Evolutionary conservation across 2,797 vertebrate species (phyloP).

Genomic region (Clarias platycephalus): DNA sequence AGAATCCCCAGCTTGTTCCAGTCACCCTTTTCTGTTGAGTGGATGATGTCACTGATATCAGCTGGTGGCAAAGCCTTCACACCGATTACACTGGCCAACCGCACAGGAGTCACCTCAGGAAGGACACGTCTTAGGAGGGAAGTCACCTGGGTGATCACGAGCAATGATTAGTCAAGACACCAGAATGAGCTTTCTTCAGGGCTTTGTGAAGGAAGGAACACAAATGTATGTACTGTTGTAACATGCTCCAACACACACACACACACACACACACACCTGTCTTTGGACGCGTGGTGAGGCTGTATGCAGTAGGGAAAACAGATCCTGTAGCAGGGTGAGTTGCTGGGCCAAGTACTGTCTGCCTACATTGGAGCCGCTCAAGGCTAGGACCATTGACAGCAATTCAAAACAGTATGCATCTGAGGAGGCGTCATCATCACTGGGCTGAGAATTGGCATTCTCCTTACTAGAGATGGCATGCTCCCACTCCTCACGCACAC

Average conservation of each 20-base stretch:
- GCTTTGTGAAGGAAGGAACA: not conserved
- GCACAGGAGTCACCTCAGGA: conserved; percentile 93
- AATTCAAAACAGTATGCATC: conserved; percentile 99
- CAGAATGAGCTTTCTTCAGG: not conserved
- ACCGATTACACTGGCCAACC: conserved; percentile 95
- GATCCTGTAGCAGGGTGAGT: conserved; percentile 94
- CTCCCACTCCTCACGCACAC: conserved; percentile 98
- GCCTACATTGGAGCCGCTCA: conserved; percentile 97
- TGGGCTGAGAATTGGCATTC: conserved; percentile 98
- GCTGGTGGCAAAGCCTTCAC: conserved; percentile 96
- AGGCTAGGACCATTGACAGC: conserved; percentile 94
- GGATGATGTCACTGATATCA: conserved; percentile 99
- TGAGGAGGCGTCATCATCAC: conserved; percentile 91
- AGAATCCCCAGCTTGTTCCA: conserved; percentile 97
- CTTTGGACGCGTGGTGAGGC: conserved; percentile 97
- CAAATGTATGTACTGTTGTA: not conserved
- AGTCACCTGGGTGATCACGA: conserved; percentile 80
- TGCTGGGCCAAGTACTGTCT: conserved; percentile 97
- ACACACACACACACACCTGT: conserved; percentile 78
- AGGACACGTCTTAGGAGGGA: conserved; percentile 93
- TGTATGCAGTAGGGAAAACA: conserved; percentile 95
- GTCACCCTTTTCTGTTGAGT: conserved; percentile 97
- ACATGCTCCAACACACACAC: conserved; percentile 29
- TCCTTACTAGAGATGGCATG: conserved; percentile 99
- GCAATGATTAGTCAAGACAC: not conserved